phyloP scores from a whole-genome alignment of 2,113 vertebrate genomes.

The rat (Rattus norvegicus) region DNA sequence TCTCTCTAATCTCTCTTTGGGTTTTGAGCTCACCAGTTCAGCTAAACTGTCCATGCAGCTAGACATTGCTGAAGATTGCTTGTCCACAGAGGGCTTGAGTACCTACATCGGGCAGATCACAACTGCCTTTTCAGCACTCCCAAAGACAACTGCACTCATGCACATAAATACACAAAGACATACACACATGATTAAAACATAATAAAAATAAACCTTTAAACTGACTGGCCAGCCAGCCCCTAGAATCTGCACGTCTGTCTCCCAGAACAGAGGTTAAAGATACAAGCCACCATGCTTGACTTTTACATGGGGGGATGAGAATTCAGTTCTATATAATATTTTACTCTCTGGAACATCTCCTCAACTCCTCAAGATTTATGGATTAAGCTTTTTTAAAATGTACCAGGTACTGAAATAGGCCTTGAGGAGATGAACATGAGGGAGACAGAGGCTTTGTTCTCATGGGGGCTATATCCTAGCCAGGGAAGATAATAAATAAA shows the following conservation, averaged over 20 bases:
- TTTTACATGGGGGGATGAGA: neutral
- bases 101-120: neutral
- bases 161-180: neutral
- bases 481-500: neutral
- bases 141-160: neutral
- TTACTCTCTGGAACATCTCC: neutral
- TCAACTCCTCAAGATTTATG: neutral
- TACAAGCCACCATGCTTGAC: neutral
- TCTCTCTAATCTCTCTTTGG: neutral
- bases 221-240: neutral
- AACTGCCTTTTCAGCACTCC: neutral
- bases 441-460: neutral
- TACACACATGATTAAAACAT: neutral
- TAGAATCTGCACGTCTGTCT: neutral
- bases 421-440: neutral
- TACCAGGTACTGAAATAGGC: neutral
- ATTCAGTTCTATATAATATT: too few species aligned
- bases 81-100: neutral
- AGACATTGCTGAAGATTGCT: neutral
- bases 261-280: neutral
- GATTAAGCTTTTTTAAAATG: neutral
- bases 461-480: neutral
- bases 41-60: neutral
- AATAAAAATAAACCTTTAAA: neutral
- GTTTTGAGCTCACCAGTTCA: neutral